Evolutionary conservation across 2,797 vertebrate species (phyloP), one percentile per base, ranked within the genome.

Genomic region (Erethizon dorsatum): DNA sequence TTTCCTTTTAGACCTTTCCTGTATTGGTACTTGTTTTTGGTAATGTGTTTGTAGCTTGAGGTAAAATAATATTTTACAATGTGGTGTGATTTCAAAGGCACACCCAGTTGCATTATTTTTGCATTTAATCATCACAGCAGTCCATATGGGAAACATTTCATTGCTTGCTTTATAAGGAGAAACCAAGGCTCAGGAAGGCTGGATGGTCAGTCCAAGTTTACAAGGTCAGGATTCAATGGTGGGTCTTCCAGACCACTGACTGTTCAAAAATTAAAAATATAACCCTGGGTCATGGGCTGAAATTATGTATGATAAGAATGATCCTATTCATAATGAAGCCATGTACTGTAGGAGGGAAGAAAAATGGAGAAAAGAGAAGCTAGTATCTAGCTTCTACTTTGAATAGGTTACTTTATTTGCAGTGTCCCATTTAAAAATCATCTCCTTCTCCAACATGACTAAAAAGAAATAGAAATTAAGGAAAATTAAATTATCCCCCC

Each of bases 251-350:
- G 13, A 56, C 41, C 1, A 15, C 33, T 59, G 65, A 18, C 37
- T 63, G 57, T 88, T 75, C 65, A 83, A 52, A 94, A 90, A 69
- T 92, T 87, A 71, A 56, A 92, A 61, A 33, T 57, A 28, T 56
- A 56, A 57, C 37, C 47, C 33, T 13, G 26, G 31, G 31, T 83
- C 41, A 33, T 6, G 63, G n/a, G 24, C 7, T 69, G n/a, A 24
- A 37, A 24, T 67, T 9, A 12, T 14, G 14, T 28, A 45, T 15
- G 13, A 24, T 67, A 6, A 50, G 12, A 80, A 77, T 63, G 61
- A 83, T 47, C 57, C 22, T 33, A 24, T 14, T 73, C n/a, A 13
- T 59, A 54, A 57, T 18, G 14, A 54, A 73, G 47, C 13, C 33
- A 12, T 41, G 15, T 22, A 26, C 6, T 14, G 4, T 50, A 47